These are phyloP conservation scores for Eilema depressum DNA, from an alignment of 2,888 invertebrate species.

Conservation along the genomic window DNA sequence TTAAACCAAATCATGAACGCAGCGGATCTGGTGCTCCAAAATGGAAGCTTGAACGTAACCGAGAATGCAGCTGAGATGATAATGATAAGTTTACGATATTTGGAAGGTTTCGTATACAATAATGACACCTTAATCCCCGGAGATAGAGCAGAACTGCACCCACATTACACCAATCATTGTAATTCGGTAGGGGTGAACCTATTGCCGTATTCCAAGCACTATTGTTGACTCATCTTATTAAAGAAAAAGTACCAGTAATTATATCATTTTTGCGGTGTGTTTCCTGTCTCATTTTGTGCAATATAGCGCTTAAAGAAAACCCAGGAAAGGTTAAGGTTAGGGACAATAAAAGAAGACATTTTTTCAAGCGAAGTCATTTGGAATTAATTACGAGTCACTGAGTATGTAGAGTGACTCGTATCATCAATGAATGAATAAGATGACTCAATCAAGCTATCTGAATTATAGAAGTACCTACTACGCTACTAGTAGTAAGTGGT, in stretches of 20 bases:
- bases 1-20: too few relatives aligned
- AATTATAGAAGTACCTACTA: not conserved
- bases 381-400: not conserved
- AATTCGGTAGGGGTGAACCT: too few relatives aligned
- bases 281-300: not conserved
- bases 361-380: not conserved
- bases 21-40: too few relatives aligned
- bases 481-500: not conserved
- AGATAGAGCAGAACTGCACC: too few relatives aligned
- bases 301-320: not conserved
- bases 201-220: too few relatives aligned
- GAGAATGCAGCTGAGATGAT: too few relatives aligned
- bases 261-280: not conserved
- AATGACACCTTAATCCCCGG: too few relatives aligned
- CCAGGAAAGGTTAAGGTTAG: not conserved
- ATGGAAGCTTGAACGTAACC: too few relatives aligned
- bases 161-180: too few relatives aligned
- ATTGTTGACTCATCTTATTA: too few relatives aligned
- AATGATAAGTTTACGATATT: too few relatives aligned
- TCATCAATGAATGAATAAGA: constrained; percentile 3
- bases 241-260: not conserved
- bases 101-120: too few relatives aligned
- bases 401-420: not conserved
- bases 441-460: constrained; percentile 1
- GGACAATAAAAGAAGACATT: not conserved